These are phyloP conservation scores for Margarornis squamiger DNA, from an alignment of 2,797 vertebrate genomes.

Conservation along the genomic window DNA sequence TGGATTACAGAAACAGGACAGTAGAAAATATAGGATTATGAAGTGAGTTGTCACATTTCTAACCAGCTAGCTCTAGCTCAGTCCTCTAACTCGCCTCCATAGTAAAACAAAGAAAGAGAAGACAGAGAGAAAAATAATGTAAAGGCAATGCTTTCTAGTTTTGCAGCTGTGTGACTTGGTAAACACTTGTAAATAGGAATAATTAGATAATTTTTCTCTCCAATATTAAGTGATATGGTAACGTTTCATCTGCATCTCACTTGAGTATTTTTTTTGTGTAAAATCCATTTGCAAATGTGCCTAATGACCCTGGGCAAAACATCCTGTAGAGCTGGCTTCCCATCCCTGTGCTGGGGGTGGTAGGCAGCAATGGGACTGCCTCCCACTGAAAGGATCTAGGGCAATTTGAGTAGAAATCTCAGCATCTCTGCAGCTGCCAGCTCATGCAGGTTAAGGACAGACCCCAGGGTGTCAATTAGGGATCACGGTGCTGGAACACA, in stretches of 20 bases:
- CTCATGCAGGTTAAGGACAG: neutral
- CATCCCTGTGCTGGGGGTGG: neutral
- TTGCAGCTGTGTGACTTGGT: neutral
- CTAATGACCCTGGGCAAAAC: neutral
- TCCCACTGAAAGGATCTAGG: neutral
- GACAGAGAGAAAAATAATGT: neutral
- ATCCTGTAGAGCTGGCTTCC: neutral
- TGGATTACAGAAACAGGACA: neutral
- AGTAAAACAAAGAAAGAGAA: neutral
- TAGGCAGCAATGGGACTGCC: neutral
- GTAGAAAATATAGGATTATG: neutral
- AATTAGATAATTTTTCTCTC: neutral
- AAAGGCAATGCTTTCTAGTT: neutral
- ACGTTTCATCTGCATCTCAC: neutral
- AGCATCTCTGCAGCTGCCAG: rapidly evolving
- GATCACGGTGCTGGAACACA: neutral
- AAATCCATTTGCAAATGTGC: neutral
- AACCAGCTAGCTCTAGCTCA: neutral
- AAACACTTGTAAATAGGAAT: neutral
- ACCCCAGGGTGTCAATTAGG: neutral
- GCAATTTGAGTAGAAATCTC: neutral
- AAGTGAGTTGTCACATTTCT: neutral
- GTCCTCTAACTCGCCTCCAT: neutral
- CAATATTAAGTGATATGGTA: neutral
- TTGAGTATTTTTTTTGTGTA: neutral